These are phyloP conservation scores for Dasypolia templi DNA, from an alignment of 2,888 invertebrate species.

Conservation along the genomic window DNA sequence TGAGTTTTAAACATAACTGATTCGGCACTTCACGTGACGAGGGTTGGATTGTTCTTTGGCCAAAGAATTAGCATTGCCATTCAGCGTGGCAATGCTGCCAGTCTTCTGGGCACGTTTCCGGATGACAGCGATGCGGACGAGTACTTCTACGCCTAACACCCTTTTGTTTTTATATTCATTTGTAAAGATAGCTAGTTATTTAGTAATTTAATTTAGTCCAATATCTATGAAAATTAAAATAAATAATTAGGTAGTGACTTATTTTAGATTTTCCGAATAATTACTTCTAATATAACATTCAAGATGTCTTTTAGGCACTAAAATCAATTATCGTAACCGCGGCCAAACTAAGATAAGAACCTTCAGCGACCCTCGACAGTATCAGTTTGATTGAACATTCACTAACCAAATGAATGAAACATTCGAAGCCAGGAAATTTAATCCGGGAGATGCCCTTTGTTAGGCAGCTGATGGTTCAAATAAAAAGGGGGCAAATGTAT, in stretches of 20 bases:
- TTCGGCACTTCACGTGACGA: no score
- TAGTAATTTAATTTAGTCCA: no score
- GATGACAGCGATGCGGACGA: no score
- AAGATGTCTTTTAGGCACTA: not conserved
- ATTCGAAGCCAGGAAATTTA: constrained; percentile 21
- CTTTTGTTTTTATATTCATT: no score
- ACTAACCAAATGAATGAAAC: constrained; percentile 33
- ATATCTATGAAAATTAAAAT: no score
- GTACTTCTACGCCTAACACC: no score
- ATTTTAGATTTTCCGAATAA: not conserved
- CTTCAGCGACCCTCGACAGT: constrained; percentile 21
- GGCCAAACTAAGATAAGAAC: constrained; percentile 30
- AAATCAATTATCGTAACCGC: constrained; percentile 22
- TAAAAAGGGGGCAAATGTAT: constrained; percentile 29
- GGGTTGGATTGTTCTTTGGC: no score
- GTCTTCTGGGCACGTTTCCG: no score
- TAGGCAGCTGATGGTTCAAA: constrained; percentile 15
- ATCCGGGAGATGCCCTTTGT: constrained; percentile 42
- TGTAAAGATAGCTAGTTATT: no score
- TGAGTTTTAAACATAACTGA: not conserved
- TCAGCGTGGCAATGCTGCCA: no score
- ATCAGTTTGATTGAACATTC: constrained; percentile 51
- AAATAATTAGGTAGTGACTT: no score
- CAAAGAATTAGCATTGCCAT: no score
- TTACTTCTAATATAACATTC: not conserved